These are phyloP conservation scores for Byasa hedistus DNA, from an alignment of 2,888 invertebrate genomes.

Conservation along the genomic window DNA sequence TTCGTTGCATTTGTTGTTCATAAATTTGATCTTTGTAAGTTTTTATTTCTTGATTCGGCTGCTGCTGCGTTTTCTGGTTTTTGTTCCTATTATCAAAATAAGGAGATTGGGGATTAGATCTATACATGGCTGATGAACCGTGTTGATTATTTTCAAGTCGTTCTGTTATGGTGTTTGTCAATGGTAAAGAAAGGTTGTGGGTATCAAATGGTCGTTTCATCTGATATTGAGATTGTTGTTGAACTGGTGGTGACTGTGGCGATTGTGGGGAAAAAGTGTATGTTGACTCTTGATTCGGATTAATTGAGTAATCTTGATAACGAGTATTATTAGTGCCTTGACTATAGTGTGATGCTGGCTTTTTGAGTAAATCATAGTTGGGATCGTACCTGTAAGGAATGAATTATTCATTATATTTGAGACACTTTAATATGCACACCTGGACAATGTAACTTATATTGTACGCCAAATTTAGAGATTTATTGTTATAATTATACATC, in stretches of 20 bases:
- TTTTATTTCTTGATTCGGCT: conserved; percentile 45
- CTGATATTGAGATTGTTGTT: conserved; percentile 60
- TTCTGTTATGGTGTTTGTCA: conserved; percentile 67
- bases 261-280: conserved; percentile 76
- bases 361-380: conserved; percentile 77
- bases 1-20: conserved; percentile 59
- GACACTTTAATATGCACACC: background rate
- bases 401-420: conserved; percentile 26
- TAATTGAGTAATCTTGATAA: conserved; percentile 64
- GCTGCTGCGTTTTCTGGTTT: conserved; percentile 53
- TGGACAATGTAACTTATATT: too few relatives aligned
- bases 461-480: too few relatives aligned
- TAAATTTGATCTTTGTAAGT: conserved; percentile 58
- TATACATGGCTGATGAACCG: conserved; percentile 53
- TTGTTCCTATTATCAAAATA: conserved; percentile 72
- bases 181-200: conserved; percentile 70
- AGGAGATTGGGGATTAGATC: conserved; percentile 74
- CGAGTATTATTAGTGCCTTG: conserved; percentile 67
- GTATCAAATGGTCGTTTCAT: conserved; percentile 67
- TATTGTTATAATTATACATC: too few relatives aligned
- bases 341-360: conserved; percentile 75
- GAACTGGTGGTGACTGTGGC: conserved; percentile 69
- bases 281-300: conserved; percentile 70
- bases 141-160: conserved; percentile 61
- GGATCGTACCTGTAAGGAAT: conserved; percentile 75